Base-by-base conservation (phyloP, 2,113 vertebrate genomes). In the Melanerpes aurifrons region DNA sequence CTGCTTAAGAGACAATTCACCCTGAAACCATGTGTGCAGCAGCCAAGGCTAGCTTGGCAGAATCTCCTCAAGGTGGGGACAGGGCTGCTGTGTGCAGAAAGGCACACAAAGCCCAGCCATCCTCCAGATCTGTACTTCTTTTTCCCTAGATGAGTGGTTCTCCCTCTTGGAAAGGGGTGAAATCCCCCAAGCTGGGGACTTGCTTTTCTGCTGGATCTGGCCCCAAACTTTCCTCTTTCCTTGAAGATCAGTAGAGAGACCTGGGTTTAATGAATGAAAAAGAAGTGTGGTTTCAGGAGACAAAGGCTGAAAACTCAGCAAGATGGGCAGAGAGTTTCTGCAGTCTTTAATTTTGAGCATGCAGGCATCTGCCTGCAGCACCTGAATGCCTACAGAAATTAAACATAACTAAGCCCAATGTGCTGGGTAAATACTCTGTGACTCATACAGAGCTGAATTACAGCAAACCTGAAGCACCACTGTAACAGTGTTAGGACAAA, bases 371-470 rank as follows among this genome's bases (percentile, higher is more conserved):
- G 57, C 69, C 43, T 74, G 72, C 0, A 0, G 56, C 80, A 95
- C 72, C 90, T 86, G 87, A 68, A 61, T 0, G 21, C 61, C 54
- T 87, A 68, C 85, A 91, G 84, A 94, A 94, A 90, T 94, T 86
- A 91, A 93, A 87, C 40, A 57, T 63, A 91, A 79, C 59, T 0
- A 2, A 64, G 69, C 22, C 62, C 69, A 45, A 45, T 54, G 76
- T 1, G 1, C 62, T 72, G 89, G 45, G 79, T 91, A 86, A 89
- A 71, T 77, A 74, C 10, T 4, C 72, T 13, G 47, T 95, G 91
- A 95, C 86, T 96, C 91, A 86, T 16, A 15, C 22, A 54, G 67
- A 80, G 75, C 66, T 73, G 71, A 92, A 13, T 64, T 59, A 21
- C 63, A 71, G 57, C 47, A 58, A 91, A 69, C 58, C 57, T 12